Percentiles rank a stretch among this genome's conserved stretches.
These are phyloP conservation scores for Drosophila quadrilineata DNA, from an alignment of 1,140 invertebrate species.

Conservation along the genomic window DNA sequence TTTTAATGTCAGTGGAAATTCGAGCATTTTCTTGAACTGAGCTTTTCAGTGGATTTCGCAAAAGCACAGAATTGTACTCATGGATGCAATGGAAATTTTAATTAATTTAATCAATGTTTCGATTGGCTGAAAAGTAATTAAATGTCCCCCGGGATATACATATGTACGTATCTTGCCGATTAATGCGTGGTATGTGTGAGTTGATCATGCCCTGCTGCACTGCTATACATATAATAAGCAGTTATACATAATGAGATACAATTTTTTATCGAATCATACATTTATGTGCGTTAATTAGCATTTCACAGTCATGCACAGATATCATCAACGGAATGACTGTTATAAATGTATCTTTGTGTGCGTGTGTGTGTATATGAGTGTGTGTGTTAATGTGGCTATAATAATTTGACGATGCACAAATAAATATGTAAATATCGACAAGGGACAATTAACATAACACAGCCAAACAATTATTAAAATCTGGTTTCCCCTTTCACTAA, in stretches of 20 bases:
- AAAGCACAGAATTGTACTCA: no score
- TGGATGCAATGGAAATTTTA: no score
- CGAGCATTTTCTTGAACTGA: no score
- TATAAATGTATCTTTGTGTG: background rate
- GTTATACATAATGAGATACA: slow-evolving; percentile 2
- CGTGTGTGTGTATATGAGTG: background rate
- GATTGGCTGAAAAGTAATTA: no score
- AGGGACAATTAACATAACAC: background rate
- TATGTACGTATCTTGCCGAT: no score
- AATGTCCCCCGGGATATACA: no score
- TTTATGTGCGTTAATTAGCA: slow-evolving; percentile 4
- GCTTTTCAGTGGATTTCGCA: no score
- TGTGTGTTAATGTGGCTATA: no score
- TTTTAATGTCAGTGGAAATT: no score
- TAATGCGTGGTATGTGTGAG: no score
- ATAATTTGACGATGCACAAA: background rate
- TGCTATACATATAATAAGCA: slow-evolving; percentile 3
- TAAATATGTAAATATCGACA: slow-evolving; percentile 6
- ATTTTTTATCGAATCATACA: slow-evolving; percentile 6
- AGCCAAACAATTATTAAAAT: slow-evolving; percentile 7
- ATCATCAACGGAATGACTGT: background rate
- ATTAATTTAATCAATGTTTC: no score
- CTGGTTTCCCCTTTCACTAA: background rate
- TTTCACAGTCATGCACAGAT: background rate
- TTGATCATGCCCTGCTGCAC: background rate